Conservation (phyloP, 2,888 invertebrate species). For the Mimumesa dahlbomi region DNA sequence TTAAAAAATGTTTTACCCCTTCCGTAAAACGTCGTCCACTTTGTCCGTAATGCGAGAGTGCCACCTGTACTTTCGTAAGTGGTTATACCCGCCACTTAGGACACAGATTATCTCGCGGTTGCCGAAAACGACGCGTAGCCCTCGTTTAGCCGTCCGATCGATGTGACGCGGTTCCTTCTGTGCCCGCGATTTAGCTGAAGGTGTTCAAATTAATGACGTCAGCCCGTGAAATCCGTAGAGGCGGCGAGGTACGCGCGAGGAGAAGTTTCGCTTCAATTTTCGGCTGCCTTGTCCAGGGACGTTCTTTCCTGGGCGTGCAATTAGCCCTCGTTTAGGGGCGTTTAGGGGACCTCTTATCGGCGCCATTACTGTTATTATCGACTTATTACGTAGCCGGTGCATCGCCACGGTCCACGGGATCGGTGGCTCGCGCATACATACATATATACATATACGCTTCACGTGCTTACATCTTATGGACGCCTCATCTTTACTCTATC, state of each 20-base stretch:
- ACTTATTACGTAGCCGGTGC: constrained; percentile 74
- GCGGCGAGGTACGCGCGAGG: neutral
- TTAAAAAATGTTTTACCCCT: constrained; percentile 42
- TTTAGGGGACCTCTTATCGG: constrained; percentile 77
- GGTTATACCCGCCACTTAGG: constrained; percentile 59
- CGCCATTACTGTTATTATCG: constrained; percentile 79
- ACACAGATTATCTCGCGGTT: constrained; percentile 54
- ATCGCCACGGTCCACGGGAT: neutral
- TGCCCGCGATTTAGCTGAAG: constrained; percentile 65
- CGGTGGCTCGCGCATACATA: neutral
- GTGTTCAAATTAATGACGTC: constrained; percentile 73
- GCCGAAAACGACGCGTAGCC: constrained; percentile 35
- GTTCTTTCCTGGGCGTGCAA: constrained; percentile 64
- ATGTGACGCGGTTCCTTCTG: constrained; percentile 24
- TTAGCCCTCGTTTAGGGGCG: constrained; percentile 79
- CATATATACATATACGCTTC: neutral
- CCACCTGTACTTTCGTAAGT: constrained; percentile 52
- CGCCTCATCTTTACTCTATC: too few species aligned
- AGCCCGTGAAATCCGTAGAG: constrained; percentile 52
- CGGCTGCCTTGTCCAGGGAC: constrained; percentile 35
- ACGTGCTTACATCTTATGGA: too few species aligned
- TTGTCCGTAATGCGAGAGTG: constrained; percentile 59
- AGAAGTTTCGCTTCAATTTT: constrained; percentile 60
- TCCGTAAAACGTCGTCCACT: constrained; percentile 41
- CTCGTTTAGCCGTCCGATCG: constrained; percentile 51